Percentiles rank a stretch among this genome's conserved stretches.
These are phyloP conservation scores for Bradypus variegatus DNA, from an alignment of 2,797 vertebrate species.

Conservation along the genomic window DNA sequence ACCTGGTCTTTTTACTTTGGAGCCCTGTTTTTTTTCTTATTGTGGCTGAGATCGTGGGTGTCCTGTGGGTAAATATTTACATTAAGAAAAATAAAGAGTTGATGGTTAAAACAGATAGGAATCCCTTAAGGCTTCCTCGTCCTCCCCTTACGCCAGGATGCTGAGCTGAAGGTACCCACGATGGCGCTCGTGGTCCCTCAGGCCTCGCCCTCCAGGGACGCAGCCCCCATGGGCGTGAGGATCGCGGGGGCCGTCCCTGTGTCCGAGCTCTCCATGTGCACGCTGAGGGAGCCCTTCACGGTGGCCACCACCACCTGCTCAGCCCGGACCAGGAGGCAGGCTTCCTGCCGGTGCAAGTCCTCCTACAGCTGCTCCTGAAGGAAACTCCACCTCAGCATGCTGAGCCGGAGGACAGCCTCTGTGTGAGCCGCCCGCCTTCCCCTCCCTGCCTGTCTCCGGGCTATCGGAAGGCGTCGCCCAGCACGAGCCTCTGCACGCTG, in stretches of 20 bases:
- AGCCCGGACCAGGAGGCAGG: constrained; percentile 85
- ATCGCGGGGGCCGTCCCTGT: constrained; percentile 83
- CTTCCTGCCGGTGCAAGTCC: constrained; percentile 93
- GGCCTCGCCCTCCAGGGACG: constrained; percentile 85
- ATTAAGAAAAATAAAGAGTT: constrained; percentile 96
- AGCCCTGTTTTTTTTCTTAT: constrained; percentile 88
- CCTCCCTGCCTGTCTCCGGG: not conserved
- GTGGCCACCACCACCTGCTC: constrained; percentile 79
- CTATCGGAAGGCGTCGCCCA: not conserved
- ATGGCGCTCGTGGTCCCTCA: constrained; percentile 87
- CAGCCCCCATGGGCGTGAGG: constrained; percentile 86
- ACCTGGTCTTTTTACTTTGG: constrained; percentile 98
- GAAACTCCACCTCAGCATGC: constrained; percentile 80
- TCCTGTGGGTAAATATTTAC: constrained; percentile 95
- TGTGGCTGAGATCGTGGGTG: constrained; percentile 92
- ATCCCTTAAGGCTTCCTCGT: constrained; percentile 85
- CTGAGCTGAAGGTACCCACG: constrained; percentile 89
- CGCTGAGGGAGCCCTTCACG: constrained; percentile 87
- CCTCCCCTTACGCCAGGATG: constrained; percentile 91
- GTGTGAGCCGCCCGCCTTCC: constrained; percentile 77
- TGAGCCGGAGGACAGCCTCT: constrained; percentile 90
- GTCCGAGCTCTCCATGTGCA: constrained; percentile 92
- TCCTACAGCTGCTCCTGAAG: constrained; percentile 91
- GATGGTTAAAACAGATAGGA: constrained; percentile 82
- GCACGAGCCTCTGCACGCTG: not conserved